These are phyloP conservation scores for Chanos chanos DNA, from an alignment of 2,797 vertebrate genomes.

Conservation along the genomic window DNA sequence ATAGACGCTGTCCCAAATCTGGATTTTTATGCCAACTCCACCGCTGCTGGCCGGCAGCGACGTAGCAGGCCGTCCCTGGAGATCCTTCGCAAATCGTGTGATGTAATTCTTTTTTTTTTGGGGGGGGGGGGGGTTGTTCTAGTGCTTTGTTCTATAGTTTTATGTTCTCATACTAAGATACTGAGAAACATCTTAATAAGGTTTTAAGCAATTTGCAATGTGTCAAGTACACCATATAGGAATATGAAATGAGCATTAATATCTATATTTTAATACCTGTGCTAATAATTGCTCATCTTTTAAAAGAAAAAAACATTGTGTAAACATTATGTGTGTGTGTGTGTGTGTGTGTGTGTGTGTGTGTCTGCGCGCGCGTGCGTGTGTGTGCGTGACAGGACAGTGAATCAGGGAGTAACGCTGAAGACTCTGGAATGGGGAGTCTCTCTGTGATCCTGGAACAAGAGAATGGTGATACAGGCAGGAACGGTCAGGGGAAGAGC, in stretches of 20 bases:
- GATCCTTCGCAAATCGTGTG: slow-evolving; percentile 53
- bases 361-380: neutral
- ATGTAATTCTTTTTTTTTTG: no score
- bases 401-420: slow-evolving; percentile 24
- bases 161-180: no score
- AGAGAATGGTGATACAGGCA: slow-evolving; percentile 26
- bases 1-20: slow-evolving; percentile 59
- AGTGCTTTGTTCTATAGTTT: no score
- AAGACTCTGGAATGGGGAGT: slow-evolving; percentile 25
- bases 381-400: slow-evolving; percentile 43
- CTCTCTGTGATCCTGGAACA: slow-evolving; percentile 4
- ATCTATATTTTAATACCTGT: no score
- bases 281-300: no score
- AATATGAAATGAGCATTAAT: no score
- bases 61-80: slow-evolving; percentile 60
- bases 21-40: slow-evolving; percentile 60
- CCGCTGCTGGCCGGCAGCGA: slow-evolving; percentile 33
- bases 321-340: neutral
- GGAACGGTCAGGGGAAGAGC: neutral
- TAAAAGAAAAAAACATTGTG: no score
- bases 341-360: neutral
- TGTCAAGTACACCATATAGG: no score
- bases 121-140: no score
- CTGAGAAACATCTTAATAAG: no score
- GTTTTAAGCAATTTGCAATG: no score